These are phyloP conservation scores for Lepidotrigona ventralis DNA, from an alignment of 1,140 invertebrate genomes.

Conservation along the genomic window DNA sequence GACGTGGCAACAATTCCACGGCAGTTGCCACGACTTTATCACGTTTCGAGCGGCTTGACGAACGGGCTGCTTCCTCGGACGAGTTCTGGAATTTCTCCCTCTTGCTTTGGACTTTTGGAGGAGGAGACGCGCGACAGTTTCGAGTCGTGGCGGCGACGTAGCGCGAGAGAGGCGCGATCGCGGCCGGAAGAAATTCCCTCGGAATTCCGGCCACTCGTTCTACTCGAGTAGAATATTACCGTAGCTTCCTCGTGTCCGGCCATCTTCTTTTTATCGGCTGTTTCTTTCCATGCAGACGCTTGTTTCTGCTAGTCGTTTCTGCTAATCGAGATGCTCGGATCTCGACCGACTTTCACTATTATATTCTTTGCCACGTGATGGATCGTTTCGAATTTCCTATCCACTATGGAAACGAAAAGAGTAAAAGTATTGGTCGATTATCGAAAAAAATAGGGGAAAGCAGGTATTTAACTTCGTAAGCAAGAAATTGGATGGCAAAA, in stretches of 20 bases:
- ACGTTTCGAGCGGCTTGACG: slow-evolving; percentile 8
- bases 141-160: too few species aligned
- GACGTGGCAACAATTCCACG: slow-evolving; percentile 23
- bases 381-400: not conserved
- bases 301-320: not conserved
- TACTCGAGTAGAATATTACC: slow-evolving; percentile 34
- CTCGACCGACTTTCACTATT: not conserved
- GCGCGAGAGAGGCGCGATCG: slow-evolving; percentile 8
- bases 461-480: too few species aligned
- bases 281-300: not conserved
- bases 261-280: slow-evolving; percentile 33
- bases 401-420: not conserved
- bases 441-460: too few species aligned
- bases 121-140: too few species aligned
- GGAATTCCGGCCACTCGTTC: slow-evolving; percentile 35
- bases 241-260: not conserved
- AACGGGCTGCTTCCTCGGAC: not conserved
- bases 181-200: slow-evolving; percentile 32
- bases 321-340: too few species aligned
- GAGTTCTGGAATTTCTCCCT: not conserved
- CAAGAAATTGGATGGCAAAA: too few species aligned
- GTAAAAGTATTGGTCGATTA: too few species aligned
- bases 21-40: slow-evolving; percentile 35
- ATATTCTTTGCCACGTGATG: not conserved
- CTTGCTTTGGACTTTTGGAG: not conserved